Evolutionary conservation across 2,797 vertebrate species (phyloP).

Genomic region (Hydrophis major): DNA sequence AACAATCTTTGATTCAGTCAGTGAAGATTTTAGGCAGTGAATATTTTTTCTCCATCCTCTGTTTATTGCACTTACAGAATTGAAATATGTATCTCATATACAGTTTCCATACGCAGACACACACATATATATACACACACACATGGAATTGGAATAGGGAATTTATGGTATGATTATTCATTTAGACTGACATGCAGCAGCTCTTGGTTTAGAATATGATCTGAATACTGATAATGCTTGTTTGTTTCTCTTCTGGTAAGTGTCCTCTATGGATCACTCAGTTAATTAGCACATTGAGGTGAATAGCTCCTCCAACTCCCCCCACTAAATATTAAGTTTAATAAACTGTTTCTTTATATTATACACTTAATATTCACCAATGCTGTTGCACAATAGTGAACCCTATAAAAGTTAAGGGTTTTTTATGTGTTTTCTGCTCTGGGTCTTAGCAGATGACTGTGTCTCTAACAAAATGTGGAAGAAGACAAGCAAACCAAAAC

Average conservation of each 20-base stretch:
- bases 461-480: conserved; percentile 70
- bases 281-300: conserved; percentile 14
- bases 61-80: conserved; percentile 25
- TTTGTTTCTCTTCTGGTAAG: not conserved
- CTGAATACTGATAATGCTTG: conserved; percentile 20
- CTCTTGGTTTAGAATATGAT: conserved; percentile 3
- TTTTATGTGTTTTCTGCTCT: conserved; percentile 67
- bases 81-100: not conserved
- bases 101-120: not conserved
- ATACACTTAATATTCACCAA: conserved; percentile 43
- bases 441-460: conserved; percentile 68
- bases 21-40: conserved; percentile 13
- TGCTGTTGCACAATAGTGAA: conserved; percentile 62
- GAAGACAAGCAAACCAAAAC: conserved; percentile 69
- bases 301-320: conserved; percentile 42
- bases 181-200: not conserved
- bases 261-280: not conserved
- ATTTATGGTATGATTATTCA: not conserved
- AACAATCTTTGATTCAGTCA: conserved; percentile 40
- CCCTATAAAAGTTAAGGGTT: conserved; percentile 65
- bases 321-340: conserved; percentile 19
- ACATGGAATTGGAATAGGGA: not conserved
- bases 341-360: conserved; percentile 41
- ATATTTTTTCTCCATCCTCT: not conserved
- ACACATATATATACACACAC: not conserved